phyloP scores from a whole-genome alignment of 2,113 vertebrate species.

The Numenius arquata region DNA sequence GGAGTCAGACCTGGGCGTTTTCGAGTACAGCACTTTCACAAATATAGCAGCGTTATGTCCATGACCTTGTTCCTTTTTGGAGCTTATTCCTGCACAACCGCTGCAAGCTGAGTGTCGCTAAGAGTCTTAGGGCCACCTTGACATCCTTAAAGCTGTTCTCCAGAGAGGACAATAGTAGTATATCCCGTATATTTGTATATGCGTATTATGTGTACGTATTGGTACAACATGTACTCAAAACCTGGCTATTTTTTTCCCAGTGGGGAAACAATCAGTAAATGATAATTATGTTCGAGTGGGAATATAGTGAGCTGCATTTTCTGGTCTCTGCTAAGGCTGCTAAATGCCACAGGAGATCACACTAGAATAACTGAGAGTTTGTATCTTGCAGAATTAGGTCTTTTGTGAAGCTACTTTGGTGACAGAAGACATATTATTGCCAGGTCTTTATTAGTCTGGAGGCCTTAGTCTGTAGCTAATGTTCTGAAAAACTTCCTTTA shows the following conservation, averaged over 20 bases:
- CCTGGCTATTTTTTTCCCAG: background rate
- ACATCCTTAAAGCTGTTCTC: background rate
- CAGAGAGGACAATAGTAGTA: background rate
- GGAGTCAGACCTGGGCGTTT: background rate
- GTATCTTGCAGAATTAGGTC: background rate
- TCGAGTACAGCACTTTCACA: background rate
- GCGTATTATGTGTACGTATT: background rate
- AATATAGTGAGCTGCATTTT: background rate
- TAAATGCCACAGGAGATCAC: background rate
- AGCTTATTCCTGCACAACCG: background rate
- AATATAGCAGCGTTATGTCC: background rate
- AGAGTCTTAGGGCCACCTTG: background rate
- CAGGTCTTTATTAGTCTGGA: background rate
- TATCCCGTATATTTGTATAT: background rate
- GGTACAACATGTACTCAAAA: background rate
- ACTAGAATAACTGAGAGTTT: background rate
- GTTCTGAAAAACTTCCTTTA: background rate
- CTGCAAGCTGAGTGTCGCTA: background rate
- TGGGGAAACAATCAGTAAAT: background rate
- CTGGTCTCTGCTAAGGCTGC: background rate
- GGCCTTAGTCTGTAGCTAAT: background rate
- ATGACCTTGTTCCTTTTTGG: background rate
- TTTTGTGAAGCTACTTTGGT: background rate
- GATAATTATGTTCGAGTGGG: background rate
- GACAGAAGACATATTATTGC: background rate